Conservation (phyloP, 2,888 invertebrate species). For the Cataglyphis albicans region DNA sequence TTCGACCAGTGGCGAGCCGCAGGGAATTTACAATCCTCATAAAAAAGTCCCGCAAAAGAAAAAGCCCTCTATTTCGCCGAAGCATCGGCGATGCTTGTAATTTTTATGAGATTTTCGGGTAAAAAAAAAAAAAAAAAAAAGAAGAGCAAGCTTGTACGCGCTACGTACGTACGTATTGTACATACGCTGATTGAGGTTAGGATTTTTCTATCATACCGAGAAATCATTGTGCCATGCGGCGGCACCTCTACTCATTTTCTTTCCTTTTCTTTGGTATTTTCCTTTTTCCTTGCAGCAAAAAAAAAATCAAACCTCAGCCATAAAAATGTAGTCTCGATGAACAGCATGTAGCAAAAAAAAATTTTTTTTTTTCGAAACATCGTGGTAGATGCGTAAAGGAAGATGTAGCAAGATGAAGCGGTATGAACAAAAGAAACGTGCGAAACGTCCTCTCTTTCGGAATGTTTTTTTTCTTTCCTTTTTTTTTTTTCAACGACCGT, state of each 20-base stretch:
- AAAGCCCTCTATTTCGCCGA: not conserved
- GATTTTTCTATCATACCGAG: slow-evolving; percentile 62
- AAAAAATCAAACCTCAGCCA: slow-evolving; percentile 34
- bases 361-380: not conserved
- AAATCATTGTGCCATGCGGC: slow-evolving; percentile 62
- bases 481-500: slow-evolving; percentile 51
- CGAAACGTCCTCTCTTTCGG: slow-evolving; percentile 67
- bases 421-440: slow-evolving; percentile 23
- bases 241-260: slow-evolving; percentile 51
- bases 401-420: not conserved
- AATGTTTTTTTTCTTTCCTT: not conserved
- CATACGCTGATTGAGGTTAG: no score
- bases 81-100: slow-evolving; percentile 73
- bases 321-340: slow-evolving; percentile 11
- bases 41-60: slow-evolving; percentile 68
- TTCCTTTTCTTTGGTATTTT: slow-evolving; percentile 48
- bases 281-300: slow-evolving; percentile 47
- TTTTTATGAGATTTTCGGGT: slow-evolving; percentile 80
- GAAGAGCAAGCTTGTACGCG: not conserved
- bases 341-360: not conserved
- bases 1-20: slow-evolving; percentile 50
- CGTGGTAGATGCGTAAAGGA: not conserved
- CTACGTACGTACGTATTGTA: no score
- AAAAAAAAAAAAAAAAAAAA: slow-evolving; percentile 12
- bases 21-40: slow-evolving; percentile 73